Percentiles rank a stretch among this genome's conserved stretches.
These are phyloP conservation scores for Archips xylosteana DNA, from an alignment of 2,888 invertebrate genomes.

Conservation along the genomic window DNA sequence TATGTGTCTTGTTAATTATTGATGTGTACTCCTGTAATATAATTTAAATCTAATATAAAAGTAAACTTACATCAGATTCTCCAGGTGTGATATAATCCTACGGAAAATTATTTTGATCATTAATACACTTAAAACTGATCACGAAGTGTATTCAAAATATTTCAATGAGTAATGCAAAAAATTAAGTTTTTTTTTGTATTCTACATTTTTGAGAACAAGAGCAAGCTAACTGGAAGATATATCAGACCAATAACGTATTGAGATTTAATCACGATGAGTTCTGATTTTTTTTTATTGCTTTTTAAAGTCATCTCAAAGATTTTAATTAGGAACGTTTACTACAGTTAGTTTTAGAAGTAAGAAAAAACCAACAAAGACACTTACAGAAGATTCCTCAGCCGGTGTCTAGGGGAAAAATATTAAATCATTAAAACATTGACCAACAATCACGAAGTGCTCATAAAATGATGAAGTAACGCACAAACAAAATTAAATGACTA, in stretches of 20 bases:
- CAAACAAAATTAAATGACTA: neutral
- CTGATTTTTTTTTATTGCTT: too few relatives aligned
- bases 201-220: too few relatives aligned
- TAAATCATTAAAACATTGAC: constrained; percentile 30
- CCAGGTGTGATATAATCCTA: neutral
- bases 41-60: too few relatives aligned
- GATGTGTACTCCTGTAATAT: too few relatives aligned
- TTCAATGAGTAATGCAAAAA: neutral
- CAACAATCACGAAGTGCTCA: neutral
- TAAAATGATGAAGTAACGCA: constrained; percentile 25
- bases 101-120: neutral
- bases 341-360: neutral
- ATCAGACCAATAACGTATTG: too few relatives aligned
- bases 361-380: constrained; percentile 45
- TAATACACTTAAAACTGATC: neutral
- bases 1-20: too few relatives aligned
- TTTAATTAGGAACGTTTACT: neutral
- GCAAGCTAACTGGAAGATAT: too few relatives aligned
- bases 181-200: too few relatives aligned
- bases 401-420: constrained; percentile 57
- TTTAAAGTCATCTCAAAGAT: too few relatives aligned
- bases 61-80: neutral
- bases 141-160: neutral
- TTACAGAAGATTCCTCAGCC: constrained; percentile 50
- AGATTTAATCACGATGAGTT: too few relatives aligned